Conservation (phyloP, 2,888 invertebrate genomes). For the Drosophila nr. medialis region DNA sequence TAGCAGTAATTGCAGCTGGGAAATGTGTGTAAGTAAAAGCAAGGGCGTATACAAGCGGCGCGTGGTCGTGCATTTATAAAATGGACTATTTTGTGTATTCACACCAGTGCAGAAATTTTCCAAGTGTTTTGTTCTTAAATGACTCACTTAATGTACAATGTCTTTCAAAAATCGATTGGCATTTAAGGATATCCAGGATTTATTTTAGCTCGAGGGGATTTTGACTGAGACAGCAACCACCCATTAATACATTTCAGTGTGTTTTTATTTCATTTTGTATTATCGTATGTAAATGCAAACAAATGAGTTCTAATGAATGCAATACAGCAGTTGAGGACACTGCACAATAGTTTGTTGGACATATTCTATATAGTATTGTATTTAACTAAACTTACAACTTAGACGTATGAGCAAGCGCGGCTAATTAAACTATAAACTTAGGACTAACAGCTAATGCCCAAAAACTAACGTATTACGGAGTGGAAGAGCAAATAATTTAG, state of each 20-base stretch:
- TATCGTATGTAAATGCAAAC: slow-evolving; percentile 64
- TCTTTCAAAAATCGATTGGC: no score
- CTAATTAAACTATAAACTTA: slow-evolving; percentile 73
- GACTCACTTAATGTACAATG: neutral
- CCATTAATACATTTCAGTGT: neutral
- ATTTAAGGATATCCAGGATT: no score
- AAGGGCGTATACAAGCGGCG: neutral
- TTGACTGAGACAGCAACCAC: neutral
- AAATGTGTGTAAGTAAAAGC: neutral
- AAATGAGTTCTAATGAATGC: slow-evolving; percentile 57
- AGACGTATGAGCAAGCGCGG: slow-evolving; percentile 75
- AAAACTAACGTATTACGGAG: slow-evolving; percentile 61
- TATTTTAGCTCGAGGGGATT: neutral
- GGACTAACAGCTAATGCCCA: slow-evolving; percentile 44
- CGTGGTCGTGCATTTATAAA: neutral
- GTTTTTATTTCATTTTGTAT: slow-evolving; percentile 40
- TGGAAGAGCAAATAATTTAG: slow-evolving; percentile 80
- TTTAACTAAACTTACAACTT: slow-evolving; percentile 59
- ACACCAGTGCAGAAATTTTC: neutral
- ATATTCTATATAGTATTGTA: slow-evolving; percentile 26
- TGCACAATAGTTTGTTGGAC: slow-evolving; percentile 51
- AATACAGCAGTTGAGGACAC: slow-evolving; percentile 36
- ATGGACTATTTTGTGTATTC: neutral
- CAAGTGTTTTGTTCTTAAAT: neutral
- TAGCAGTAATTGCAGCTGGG: slow-evolving; percentile 1